These are phyloP conservation scores for Xiphorhynchus elegans DNA, from an alignment of 2,113 vertebrate species.

Conservation along the genomic window DNA sequence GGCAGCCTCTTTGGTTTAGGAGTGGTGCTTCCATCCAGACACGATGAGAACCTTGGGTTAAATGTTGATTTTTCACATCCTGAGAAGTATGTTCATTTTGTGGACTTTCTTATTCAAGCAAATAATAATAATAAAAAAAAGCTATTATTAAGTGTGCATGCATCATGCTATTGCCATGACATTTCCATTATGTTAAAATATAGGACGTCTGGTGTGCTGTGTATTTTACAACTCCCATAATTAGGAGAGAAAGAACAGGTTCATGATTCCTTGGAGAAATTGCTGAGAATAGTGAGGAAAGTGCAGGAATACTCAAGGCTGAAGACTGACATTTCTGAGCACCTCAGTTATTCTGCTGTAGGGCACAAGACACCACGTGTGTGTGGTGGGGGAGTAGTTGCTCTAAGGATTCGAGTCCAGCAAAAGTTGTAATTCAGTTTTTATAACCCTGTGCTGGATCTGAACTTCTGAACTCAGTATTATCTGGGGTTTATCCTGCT, in stretches of 20 bases:
- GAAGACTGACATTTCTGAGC: background rate
- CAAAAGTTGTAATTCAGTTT: constrained; percentile 4
- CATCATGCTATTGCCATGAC: background rate
- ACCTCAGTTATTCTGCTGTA: background rate
- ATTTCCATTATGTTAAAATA: background rate
- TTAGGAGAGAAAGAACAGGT: background rate
- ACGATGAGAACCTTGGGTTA: background rate
- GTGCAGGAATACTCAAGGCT: background rate
- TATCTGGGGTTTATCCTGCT: constrained; percentile 26
- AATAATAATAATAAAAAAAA: background rate
- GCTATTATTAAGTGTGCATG: background rate
- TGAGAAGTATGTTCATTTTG: background rate
- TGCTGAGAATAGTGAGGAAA: background rate
- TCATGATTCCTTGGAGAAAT: background rate
- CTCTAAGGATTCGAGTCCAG: background rate
- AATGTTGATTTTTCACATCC: background rate
- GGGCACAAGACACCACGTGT: background rate
- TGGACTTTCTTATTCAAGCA: too few species aligned
- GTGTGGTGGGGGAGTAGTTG: background rate
- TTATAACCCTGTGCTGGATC: background rate
- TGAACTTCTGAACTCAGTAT: constrained; percentile 57
- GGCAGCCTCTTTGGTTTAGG: background rate
- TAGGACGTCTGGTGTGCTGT: background rate
- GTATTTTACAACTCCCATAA: background rate
- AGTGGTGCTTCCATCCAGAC: background rate